Evolutionary conservation across 2,113 vertebrate genomes (phyloP).

Genomic region (Potamarius usumacintae): DNA sequence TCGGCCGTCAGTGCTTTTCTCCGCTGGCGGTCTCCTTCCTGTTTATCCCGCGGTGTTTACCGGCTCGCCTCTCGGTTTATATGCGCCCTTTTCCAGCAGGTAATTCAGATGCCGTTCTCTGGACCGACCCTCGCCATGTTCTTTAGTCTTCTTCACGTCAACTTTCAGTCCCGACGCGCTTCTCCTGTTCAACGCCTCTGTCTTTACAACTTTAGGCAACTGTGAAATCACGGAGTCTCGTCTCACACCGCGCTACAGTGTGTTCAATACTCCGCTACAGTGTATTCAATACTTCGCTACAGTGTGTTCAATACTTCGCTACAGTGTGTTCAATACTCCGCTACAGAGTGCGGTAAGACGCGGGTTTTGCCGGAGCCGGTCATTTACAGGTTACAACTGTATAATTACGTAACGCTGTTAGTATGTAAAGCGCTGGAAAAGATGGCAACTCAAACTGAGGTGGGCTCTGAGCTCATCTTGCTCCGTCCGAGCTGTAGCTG

Average conservation of each 20-base stretch:
- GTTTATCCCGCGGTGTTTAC: background rate
- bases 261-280: no score
- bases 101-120: slow-evolving; percentile 5
- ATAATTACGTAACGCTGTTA: slow-evolving; percentile 28
- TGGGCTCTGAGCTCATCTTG: slow-evolving; percentile 20
- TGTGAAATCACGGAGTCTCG: background rate
- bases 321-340: background rate
- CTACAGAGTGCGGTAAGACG: background rate
- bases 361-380: background rate
- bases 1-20: slow-evolving; percentile 25
- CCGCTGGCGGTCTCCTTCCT: background rate
- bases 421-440: slow-evolving; percentile 30
- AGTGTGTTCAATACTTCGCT: no score
- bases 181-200: slow-evolving; percentile 2
- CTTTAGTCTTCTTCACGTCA: slow-evolving; percentile 15
- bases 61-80: background rate
- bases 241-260: no score
- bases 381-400: background rate
- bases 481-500: slow-evolving; percentile 45
- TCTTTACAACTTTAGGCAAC: background rate
- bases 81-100: background rate
- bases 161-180: background rate
- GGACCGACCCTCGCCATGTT: slow-evolving; percentile 47
- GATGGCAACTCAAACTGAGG: slow-evolving; percentile 21
- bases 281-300: background rate